These are phyloP conservation scores for Nerophis ophidion DNA, from an alignment of 2,113 vertebrate genomes.

Conservation along the genomic window DNA sequence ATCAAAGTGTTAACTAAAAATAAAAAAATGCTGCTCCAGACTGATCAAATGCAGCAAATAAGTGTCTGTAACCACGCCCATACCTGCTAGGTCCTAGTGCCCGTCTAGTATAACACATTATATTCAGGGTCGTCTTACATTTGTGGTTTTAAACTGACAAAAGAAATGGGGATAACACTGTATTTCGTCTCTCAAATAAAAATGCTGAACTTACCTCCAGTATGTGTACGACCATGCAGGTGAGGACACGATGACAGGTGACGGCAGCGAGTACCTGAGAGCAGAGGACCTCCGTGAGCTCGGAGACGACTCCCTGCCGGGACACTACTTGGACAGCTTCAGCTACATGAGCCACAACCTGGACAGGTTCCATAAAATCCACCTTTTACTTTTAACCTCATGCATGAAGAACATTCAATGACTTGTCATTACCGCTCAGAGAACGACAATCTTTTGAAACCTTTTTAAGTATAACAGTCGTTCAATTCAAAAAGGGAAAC, in stretches of 20 bases:
- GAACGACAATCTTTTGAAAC: neutral
- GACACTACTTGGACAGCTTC: conserved; percentile 90
- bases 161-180: too few species aligned
- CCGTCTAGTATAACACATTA: too few species aligned
- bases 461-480: too few species aligned
- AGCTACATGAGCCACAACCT: conserved; percentile 90
- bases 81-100: too few species aligned
- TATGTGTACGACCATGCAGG: conserved; percentile 63
- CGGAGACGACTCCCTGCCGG: conserved; percentile 92
- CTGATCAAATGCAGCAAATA: too few species aligned
- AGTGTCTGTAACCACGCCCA: too few species aligned
- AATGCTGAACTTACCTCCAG: neutral
- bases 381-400: neutral
- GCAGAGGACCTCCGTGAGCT: conserved; percentile 92
- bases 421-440: neutral
- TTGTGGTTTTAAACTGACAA: too few species aligned
- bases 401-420: neutral
- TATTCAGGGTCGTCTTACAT: too few species aligned
- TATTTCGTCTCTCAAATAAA: neutral
- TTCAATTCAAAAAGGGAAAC: too few species aligned
- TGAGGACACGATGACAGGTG: conserved; percentile 96
- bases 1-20: neutral
- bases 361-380: conserved; percentile 77
- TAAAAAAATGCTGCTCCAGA: too few species aligned
- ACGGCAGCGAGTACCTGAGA: conserved; percentile 91